phyloP scores from a whole-genome alignment of 2,797 vertebrate genomes.

The Onychomys arenicola region DNA sequence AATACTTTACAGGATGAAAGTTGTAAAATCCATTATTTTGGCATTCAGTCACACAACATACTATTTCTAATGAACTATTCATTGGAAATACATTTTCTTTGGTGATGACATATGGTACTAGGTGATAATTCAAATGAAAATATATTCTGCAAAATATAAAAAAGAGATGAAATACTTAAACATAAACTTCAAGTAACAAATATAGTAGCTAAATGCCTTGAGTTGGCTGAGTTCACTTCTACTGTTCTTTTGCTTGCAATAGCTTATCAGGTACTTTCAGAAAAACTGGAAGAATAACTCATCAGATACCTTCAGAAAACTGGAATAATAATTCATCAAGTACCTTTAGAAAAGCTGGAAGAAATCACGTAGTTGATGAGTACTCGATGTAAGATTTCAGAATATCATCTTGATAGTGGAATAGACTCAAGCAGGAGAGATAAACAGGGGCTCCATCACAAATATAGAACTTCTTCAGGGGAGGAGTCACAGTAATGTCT shows the following conservation, averaged over 20 bases:
- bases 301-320: not conserved
- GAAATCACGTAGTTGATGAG: not conserved
- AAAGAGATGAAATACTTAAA: not conserved
- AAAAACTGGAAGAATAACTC: not conserved
- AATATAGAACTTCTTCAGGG: not conserved
- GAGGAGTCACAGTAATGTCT: not conserved
- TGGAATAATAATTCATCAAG: not conserved
- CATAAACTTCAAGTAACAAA: slow-evolving; percentile 1
- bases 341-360: slow-evolving; percentile 6
- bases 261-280: not conserved
- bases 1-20: slow-evolving; percentile 3
- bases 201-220: not conserved
- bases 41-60: not conserved
- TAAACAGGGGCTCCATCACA: not conserved
- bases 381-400: not conserved
- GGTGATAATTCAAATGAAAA: not conserved
- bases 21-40: not conserved
- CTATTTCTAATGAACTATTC: not conserved
- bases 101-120: not conserved
- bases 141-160: not conserved
- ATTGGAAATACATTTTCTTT: not conserved
- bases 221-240: not conserved
- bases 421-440: not conserved
- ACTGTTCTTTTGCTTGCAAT: not conserved
- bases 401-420: not conserved